Evolutionary conservation across 2,888 invertebrate species (phyloP).

Genomic region (Parascotia fuliginaria): DNA sequence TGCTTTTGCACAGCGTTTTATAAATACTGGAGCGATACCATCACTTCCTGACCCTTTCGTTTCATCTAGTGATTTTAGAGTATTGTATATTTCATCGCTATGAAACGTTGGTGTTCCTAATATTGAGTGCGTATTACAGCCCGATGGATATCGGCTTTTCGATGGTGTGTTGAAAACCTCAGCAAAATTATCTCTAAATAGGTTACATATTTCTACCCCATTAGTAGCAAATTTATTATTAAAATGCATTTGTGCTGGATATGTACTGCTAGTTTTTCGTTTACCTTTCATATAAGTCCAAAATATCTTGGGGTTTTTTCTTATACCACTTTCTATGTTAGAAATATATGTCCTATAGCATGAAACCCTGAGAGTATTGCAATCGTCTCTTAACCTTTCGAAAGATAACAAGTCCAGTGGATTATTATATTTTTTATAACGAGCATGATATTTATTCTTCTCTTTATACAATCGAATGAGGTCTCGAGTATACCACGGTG

Average conservation of each 20-base stretch:
- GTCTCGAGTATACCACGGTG: background rate
- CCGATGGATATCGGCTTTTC: background rate
- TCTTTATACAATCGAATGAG: background rate
- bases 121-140: background rate
- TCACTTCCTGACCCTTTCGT: background rate
- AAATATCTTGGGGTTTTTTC: constrained; percentile 3
- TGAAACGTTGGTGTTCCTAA: background rate
- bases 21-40: background rate
- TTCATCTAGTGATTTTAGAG: background rate
- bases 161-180: background rate
- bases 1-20: background rate
- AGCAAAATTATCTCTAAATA: background rate
- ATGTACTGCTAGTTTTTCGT: background rate
- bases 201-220: background rate
- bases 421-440: background rate
- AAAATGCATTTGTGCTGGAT: background rate
- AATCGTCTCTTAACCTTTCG: background rate
- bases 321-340: background rate
- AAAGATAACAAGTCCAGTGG: background rate
- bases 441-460: background rate
- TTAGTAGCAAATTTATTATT: background rate
- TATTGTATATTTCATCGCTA: background rate
- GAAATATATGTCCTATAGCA: constrained; percentile 3
- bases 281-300: constrained; percentile 5
- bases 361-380: background rate